Conservation (phyloP, 2,888 invertebrate genomes). For the Acleris sparsana region DNA sequence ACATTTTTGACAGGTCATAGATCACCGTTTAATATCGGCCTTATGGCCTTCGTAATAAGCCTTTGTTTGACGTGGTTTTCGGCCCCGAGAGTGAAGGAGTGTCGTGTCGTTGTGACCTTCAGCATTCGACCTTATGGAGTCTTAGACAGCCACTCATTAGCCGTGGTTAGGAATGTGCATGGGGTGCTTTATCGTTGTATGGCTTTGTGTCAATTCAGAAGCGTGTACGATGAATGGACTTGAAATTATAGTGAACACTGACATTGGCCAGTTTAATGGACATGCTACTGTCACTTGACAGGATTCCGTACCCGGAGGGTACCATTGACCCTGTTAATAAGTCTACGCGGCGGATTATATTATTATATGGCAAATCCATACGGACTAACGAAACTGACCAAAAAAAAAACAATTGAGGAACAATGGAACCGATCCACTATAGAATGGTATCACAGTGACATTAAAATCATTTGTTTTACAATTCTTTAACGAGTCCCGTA, state of each 20-base stretch:
- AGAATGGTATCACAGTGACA: too few relatives aligned
- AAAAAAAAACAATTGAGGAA: too few relatives aligned
- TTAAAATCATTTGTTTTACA: too few relatives aligned
- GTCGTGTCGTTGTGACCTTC: constrained; percentile 57
- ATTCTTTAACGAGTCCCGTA: too few relatives aligned
- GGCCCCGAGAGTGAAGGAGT: constrained; percentile 35
- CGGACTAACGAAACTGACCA: too few relatives aligned
- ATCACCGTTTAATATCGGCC: constrained; percentile 24
- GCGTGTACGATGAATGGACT: neutral
- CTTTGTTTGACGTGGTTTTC: constrained; percentile 35
- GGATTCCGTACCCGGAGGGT: neutral
- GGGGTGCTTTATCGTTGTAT: constrained; percentile 26
- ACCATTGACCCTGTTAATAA: too few relatives aligned
- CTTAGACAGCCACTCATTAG: constrained; percentile 28
- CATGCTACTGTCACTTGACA: neutral
- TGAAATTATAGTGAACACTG: neutral
- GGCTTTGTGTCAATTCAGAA: constrained; percentile 4
- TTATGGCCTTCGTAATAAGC: constrained; percentile 19
- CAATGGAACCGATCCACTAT: too few relatives aligned
- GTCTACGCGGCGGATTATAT: too few relatives aligned
- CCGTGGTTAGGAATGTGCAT: constrained; percentile 31
- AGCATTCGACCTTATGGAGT: constrained; percentile 47
- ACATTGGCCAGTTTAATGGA: neutral
- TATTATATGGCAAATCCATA: too few relatives aligned
- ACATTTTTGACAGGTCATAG: constrained; percentile 37